Conservation (phyloP, 92 coral and sea anemone species). For the Plumapathes pennacea region DNA sequence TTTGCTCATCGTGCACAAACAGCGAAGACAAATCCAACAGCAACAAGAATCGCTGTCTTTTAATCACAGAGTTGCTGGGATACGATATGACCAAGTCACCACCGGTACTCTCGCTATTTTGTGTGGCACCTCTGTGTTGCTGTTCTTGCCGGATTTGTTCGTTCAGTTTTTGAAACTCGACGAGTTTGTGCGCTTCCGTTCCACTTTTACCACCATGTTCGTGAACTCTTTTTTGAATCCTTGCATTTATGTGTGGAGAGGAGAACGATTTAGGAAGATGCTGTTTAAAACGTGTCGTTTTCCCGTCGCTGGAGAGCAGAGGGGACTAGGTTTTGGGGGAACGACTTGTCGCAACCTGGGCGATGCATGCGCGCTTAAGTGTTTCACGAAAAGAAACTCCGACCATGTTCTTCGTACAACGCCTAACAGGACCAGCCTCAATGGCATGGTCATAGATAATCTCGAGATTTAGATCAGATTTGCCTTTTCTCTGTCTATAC, state of each 20-base stretch:
- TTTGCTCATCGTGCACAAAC: constrained; percentile 48
- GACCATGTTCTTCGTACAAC: too few relatives aligned
- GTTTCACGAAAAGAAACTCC: too few relatives aligned
- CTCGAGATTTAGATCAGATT: too few relatives aligned
- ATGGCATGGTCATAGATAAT: too few relatives aligned
- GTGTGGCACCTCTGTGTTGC: constrained; percentile 36
- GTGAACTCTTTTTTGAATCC: constrained; percentile 60
- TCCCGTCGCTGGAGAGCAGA: constrained; percentile 3
- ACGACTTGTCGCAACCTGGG: too few relatives aligned
- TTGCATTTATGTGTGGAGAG: constrained; percentile 65
- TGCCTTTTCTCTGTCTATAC: too few relatives aligned
- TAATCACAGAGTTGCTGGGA: constrained; percentile 41
- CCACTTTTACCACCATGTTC: constrained; percentile 60
- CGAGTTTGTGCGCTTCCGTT: constrained; percentile 36
- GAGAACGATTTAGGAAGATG: constrained; percentile 48
- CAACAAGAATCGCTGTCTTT: constrained; percentile 47
- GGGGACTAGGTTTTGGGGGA: too few relatives aligned
- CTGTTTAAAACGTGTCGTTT: constrained; percentile 21
- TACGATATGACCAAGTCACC: constrained; percentile 26
- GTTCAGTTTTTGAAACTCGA: constrained; percentile 24
- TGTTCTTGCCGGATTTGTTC: constrained; percentile 46
- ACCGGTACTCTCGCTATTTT: constrained; percentile 53
- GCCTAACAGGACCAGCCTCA: too few relatives aligned
- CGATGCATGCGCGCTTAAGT: too few relatives aligned
- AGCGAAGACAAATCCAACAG: constrained; percentile 25